Evolutionary conservation across 2,113 vertebrate genomes (phyloP), one percentile per base, ranked within the genome.

Genomic region (Mustela lutreola): DNA sequence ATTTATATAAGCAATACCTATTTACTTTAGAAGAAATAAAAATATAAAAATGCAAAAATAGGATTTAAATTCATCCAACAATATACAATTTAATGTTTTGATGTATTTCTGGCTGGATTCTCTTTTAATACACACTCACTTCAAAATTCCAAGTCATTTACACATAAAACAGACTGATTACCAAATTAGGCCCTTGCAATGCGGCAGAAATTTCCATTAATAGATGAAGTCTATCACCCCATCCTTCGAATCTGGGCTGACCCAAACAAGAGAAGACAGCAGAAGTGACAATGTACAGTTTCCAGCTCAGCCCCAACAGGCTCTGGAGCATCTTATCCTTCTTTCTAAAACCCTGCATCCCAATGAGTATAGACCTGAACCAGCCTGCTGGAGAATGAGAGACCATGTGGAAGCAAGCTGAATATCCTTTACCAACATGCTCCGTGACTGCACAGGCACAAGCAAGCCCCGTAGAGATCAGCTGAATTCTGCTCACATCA

Each of bases 131-230:
- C 1, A 60, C 1, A 60, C 15, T 22, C 14, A 86, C n/a, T 89
- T 97, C 22, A 89, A 95, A 97, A 90, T 58, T 81, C 53, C 45
- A 95, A 84, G 53, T 79, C 53, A 70, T 28, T 76, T 60, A 78
- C 11, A 80, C 33, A 42, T 93, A 60, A 58, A 79, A 26, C 50
- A 85, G 53, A 88, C 11, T n/a, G 12, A 79, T 80, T 67, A 48
- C 11, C 19, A 24, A 88, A 89, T 63, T 65, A 11, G 36, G 36
- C 42, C 71, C 50, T 81, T 80, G 24, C 39, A 79, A 56, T 60
- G 15, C 73, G 79, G 7, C 58, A 60, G 45, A 56, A 94, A 67
- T 65, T 62, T 95, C 28, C 70, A 79, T 67, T 76, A 63, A 21
- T 21, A 82, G 65, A 53, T 58, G 4, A 12, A 78, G 48, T 79